Conservation (phyloP, 2,888 invertebrate genomes). For the Morpho helenor region DNA sequence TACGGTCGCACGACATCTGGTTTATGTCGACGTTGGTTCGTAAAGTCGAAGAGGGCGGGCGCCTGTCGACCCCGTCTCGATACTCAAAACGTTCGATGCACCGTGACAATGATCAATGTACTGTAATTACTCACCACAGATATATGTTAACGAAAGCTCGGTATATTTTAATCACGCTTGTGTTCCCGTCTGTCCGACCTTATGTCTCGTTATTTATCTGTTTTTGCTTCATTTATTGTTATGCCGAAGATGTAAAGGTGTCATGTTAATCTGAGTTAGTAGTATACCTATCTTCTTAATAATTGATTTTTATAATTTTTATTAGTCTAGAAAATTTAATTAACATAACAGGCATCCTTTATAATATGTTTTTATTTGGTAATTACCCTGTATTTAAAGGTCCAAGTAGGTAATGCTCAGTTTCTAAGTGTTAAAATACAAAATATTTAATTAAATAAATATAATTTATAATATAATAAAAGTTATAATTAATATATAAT, state of each 20-base stretch:
- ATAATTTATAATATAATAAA: no score
- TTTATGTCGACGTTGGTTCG: conserved; percentile 49
- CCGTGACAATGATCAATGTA: conserved; percentile 26
- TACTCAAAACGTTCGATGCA: conserved; percentile 23
- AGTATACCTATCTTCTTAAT: not conserved
- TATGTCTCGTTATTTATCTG: conserved; percentile 22
- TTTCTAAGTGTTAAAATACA: no score
- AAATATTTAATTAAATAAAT: no score
- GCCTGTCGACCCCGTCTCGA: conserved; percentile 26
- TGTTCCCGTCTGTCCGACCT: conserved; percentile 22
- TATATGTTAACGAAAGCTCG: conserved; percentile 24
- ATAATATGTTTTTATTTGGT: no score
- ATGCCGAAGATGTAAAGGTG: conserved; percentile 13
- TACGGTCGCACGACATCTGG: conserved; percentile 67
- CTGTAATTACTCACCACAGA: conserved; percentile 27
- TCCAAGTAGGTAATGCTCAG: no score
- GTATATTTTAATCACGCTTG: conserved; percentile 24
- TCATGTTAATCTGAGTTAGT: conserved; percentile 4
- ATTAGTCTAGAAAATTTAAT: no score
- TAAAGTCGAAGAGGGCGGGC: conserved; percentile 33
- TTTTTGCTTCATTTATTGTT: conserved; percentile 21
- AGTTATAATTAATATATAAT: no score
- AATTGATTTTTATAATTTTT: no score
- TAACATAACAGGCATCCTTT: no score
- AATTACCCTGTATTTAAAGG: no score